Evolutionary conservation across 2,888 invertebrate genomes (phyloP), one percentile per base, ranked within the genome.

Genomic region (Rhingia campestris): DNA sequence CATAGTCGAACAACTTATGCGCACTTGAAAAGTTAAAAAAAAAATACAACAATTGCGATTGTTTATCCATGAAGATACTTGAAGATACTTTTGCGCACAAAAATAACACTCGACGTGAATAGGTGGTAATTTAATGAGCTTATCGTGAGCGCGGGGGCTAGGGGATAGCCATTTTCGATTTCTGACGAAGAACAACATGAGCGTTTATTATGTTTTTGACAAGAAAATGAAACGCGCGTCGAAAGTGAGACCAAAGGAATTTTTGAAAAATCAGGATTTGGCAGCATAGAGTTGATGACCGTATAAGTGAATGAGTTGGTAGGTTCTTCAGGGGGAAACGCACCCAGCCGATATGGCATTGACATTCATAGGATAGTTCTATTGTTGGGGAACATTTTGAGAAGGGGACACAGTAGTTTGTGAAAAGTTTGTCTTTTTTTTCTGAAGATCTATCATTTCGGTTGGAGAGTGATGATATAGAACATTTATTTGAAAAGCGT

Each of bases 201-300:
- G n/a, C 4, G 35, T 35, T 33, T n/a, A 12, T n/a, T 2, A 35
- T n/a, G 33, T 35, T 5, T 35, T 54, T 54, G 10, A 4, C 12
- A 4, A 14, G 12, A 22, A 54, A 54, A 33, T 35, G 53, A 54
- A 35, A 54, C 35, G n/a, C 14, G 14, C 22, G 12, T 32, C 43
- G 59, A 59, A 59, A 59, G 59, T 59, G 59, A 59, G 59, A 43
- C 32, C 45, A 59, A 43, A 32, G 6, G 30, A 41, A 43, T 43
- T 58, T 10, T 58, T 41, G 9, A 32, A 43, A 59, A 59, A 32
- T 59, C 43, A 45, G 45, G 43, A 45, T 59, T 59, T 43, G 32
- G 6, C 10, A 33, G 10, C 5, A 6, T 14, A 4, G 32, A 33
- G 59, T 30, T 59, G 33, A 43, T 43, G 43, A 45, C 59, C 59